Base-by-base conservation (phyloP, 2,888 invertebrate genomes). In the Cremastinae sp. region DNA sequence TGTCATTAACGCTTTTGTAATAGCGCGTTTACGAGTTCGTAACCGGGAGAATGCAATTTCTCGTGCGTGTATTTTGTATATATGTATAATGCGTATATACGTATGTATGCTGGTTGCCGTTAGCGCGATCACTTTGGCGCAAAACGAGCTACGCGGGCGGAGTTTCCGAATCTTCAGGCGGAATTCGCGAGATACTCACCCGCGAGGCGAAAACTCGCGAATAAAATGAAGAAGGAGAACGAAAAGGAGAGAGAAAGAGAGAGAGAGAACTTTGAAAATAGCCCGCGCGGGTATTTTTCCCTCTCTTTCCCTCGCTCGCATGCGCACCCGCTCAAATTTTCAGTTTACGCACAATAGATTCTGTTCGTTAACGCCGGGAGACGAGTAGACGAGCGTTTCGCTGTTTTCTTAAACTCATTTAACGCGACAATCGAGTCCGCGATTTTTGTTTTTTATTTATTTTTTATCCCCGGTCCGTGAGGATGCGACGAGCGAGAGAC, bases 1-100 rank as follows among this genome's bases (percentile, higher is more conserved):
- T 62, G 53, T 76, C 76, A 76, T 76, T 73, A 76, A 76, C 73
- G 68, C 76, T 73, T 73, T 73, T 73, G 72, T 69, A 76, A 76
- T 73, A 59, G 64, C 59, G 76, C 69, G 73, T 76, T 73, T 73
- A 73, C 72, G 73, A 76, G 73, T 28, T 28, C 10, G 35, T 18
- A 69, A 12, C 9, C 16, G 14, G 14, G 62, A 64, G 66, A 75
- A 39, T 37, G 66, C 59, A 59, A 9, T 51, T 66, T 12, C 18
- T 12, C 3, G 10, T 35, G 12, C 10, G 16, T 35, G n/a, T n/a
- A n/a, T n/a, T n/a, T n/a, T n/a, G n/a, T n/a, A n/a, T n/a, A n/a
- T n/a, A n/a, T n/a, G n/a, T n/a, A n/a, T n/a, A n/a, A n/a, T n/a
- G n/a, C n/a, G n/a, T n/a, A n/a, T n/a, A 12, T n/a, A 18, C 20